Evolutionary conservation across 1,140 invertebrate species (phyloP).

Genomic region (Pseudomyrmex concolor): DNA sequence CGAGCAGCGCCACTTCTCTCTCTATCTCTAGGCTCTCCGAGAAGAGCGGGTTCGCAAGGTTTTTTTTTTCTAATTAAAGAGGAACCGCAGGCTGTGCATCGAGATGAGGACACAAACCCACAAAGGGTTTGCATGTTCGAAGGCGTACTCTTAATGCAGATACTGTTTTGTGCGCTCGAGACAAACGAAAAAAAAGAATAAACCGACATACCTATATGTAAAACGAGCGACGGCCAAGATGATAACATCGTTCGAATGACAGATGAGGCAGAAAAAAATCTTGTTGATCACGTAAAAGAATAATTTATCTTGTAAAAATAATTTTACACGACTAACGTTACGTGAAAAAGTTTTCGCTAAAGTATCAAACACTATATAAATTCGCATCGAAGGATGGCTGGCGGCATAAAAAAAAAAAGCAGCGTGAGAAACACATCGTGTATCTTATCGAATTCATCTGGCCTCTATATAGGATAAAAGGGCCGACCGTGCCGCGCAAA

Average conservation of each 20-base stretch:
- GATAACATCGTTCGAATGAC: no score
- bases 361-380: no score
- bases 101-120: background rate
- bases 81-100: constrained; percentile 43
- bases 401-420: background rate
- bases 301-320: no score
- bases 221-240: no score
- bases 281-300: no score
- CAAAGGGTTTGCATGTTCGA: background rate
- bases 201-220: no score
- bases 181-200: no score
- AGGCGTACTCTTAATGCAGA: constrained; percentile 31
- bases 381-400: constrained; percentile 9
- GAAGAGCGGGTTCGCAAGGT: constrained; percentile 60
- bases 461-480: background rate
- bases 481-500: background rate
- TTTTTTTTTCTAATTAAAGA: constrained; percentile 78
- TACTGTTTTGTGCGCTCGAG: constrained; percentile 19
- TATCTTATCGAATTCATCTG: constrained; percentile 10
- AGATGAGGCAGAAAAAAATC: no score
- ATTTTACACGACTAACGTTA: no score
- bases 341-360: no score
- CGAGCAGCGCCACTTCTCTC: constrained; percentile 38
- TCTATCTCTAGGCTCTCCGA: constrained; percentile 17
- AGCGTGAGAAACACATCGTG: constrained; percentile 6